Conservation (phyloP, 2,113 vertebrate genomes). For the Poicephalus gulielmi region DNA sequence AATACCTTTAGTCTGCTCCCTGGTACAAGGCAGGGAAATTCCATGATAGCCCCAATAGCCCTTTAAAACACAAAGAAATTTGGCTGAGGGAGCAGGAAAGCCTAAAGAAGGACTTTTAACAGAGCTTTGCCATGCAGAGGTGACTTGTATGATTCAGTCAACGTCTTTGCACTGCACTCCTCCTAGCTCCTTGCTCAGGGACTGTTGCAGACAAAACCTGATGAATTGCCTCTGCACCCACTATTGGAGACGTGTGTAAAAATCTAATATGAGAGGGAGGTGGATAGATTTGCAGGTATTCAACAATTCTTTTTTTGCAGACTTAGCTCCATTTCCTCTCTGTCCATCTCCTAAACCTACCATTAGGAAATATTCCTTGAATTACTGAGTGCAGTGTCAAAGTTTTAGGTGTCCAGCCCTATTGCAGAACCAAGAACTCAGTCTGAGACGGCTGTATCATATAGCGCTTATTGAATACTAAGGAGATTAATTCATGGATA, state of each 20-base stretch:
- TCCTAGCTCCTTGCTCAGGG: neutral
- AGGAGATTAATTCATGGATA: neutral
- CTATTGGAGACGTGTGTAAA: neutral
- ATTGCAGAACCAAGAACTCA: neutral
- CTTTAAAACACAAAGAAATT: neutral
- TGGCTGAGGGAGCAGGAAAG: neutral
- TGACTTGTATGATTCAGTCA: neutral
- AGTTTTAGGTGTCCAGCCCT: neutral
- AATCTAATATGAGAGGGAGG: neutral
- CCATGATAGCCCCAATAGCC: neutral
- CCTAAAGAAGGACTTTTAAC: neutral
- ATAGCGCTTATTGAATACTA: neutral
- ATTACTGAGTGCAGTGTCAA: neutral
- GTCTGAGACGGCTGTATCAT: neutral
- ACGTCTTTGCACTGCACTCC: neutral
- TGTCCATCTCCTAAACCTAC: neutral
- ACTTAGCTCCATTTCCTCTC: neutral
- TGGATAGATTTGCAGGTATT: neutral
- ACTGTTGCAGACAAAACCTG: neutral
- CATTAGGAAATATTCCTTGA: neutral
- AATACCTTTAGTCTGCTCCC: neutral
- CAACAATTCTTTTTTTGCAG: neutral
- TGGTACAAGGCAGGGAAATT: neutral
- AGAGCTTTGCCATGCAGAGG: neutral
- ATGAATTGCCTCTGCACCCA: neutral